Base-by-base conservation (phyloP, 2,113 vertebrate species). In the Myodes glareolus region DNA sequence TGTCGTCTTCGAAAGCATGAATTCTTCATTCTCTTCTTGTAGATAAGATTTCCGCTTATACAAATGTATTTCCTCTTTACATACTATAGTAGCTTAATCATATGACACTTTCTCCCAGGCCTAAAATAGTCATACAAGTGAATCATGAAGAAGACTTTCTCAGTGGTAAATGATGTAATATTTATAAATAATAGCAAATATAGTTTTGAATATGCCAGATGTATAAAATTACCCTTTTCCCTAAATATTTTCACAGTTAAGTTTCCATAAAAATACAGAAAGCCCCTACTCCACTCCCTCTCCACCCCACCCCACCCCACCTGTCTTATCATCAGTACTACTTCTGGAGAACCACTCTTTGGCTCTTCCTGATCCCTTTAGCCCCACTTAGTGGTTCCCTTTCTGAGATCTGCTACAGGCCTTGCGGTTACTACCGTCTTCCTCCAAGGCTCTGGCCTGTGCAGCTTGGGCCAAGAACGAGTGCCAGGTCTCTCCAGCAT, bases 401-500 rank as follows among this genome's bases (percentile, higher is more conserved):
- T 31, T 72, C 63, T 5, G 31, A 91, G 61, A 90, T 65, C 0
- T 0, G 13, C 70, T n/a, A 21, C 1, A 3, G 13, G 36, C 88
- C 61, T 63, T 58, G 36, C 13, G 0, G 70, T 61, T 88, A 50
- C 84, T 2, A 7, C 85, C 81, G 58, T 9, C 0, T 95, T 88
- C 67, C 47, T 78, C 16, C 1, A 25, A 17, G 36, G 45, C 92
- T 85, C 94, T 67, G 50, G 80, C 55, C 82, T 12, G 1, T 2
- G 61, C 87, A 88, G 97, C 92, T 31, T 96, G 23, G 3, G 97
- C 96, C 95, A 96, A 96, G 85, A 3, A 17, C 87, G 82, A 58
- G 42, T 94, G 96, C 96, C 97, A 97, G 93, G 77, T 47, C 52
- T 96, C 78, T 75, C 73, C 70, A 75, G 93, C 80, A 96, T 97